Conservation (phyloP, 2,888 invertebrate genomes). For the Chloromyia formosa region DNA sequence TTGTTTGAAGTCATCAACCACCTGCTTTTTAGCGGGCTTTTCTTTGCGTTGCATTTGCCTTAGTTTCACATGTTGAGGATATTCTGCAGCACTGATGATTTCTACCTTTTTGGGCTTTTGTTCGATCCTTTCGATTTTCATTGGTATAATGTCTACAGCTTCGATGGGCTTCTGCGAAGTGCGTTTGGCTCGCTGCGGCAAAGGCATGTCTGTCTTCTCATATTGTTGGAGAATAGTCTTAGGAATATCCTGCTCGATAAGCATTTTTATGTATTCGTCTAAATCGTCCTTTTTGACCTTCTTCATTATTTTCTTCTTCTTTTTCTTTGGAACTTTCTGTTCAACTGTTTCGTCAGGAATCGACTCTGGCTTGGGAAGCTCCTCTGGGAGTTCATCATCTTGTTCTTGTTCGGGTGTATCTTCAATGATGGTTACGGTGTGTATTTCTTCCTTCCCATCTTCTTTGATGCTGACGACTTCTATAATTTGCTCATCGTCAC, state of each 20-base stretch:
- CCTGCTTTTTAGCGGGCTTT: conserved; percentile 56
- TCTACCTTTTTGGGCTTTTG: conserved; percentile 70
- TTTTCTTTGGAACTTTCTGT: conserved; percentile 55
- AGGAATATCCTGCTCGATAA: conserved; percentile 62
- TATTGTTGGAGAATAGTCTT: conserved; percentile 64
- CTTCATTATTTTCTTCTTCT: conserved; percentile 59
- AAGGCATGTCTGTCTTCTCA: conserved; percentile 61
- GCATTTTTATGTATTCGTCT: conserved; percentile 60
- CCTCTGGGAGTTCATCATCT: conserved; percentile 52
- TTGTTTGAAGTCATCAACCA: conserved; percentile 61
- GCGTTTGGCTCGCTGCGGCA: conserved; percentile 56
- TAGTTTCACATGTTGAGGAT: conserved; percentile 74
- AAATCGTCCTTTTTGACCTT: conserved; percentile 61
- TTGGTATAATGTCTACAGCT: conserved; percentile 62
- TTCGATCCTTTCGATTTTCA: conserved; percentile 71
- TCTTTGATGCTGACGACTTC: conserved; percentile 56
- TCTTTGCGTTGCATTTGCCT: conserved; percentile 60
- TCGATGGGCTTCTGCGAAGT: conserved; percentile 53
- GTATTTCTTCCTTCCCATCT: conserved; percentile 57
- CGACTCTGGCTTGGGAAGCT: conserved; percentile 37
- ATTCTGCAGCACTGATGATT: conserved; percentile 68
- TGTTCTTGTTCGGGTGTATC: conserved; percentile 53
- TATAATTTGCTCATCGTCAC: conserved; percentile 56
- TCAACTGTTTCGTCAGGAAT: conserved; percentile 50
- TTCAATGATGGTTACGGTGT: conserved; percentile 54